Evolutionary conservation across 2,797 vertebrate genomes (phyloP).

Genomic region (Fistularia tabacaria): DNA sequence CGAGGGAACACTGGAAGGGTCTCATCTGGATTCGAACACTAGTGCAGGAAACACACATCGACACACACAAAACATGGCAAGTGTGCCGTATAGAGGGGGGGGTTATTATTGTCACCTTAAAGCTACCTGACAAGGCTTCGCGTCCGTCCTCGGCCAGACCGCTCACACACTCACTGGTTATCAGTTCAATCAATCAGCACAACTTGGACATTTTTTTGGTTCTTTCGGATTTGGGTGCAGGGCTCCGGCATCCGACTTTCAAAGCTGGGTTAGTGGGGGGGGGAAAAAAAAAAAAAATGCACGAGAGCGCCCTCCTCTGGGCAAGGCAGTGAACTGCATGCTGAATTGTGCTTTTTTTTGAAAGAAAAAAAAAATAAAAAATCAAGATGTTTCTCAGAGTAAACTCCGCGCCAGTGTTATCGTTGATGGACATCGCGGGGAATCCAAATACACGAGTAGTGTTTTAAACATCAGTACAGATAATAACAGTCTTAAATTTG

Average conservation of each 20-base stretch:
- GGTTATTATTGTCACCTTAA: no score
- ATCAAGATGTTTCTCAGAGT: not conserved
- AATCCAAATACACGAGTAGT: no score
- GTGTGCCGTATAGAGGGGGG: constrained; percentile 2
- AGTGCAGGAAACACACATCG: constrained; percentile 34
- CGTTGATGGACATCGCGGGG: constrained; percentile 3
- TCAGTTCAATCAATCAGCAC: constrained; percentile 36
- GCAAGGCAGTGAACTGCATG: constrained; percentile 65
- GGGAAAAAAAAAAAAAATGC: constrained; percentile 32
- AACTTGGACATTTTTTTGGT: constrained; percentile 20
- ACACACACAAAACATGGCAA: constrained; percentile 47
- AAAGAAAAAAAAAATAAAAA: not conserved
- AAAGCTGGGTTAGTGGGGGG: not conserved
- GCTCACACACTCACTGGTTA: not conserved
- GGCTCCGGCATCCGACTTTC: not conserved
- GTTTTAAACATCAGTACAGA: no score
- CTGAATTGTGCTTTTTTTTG: constrained; percentile 60
- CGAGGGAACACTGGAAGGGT: constrained; percentile 14
- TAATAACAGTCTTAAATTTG: no score
- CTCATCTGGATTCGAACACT: constrained; percentile 30
- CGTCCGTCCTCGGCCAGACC: not conserved
- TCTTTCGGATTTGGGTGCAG: constrained; percentile 18
- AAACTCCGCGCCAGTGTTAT: constrained; percentile 24
- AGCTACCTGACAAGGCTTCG: no score
- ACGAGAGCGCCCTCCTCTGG: constrained; percentile 55